Evolutionary conservation across 2,888 invertebrate species (phyloP), one percentile per base, ranked within the genome.

Genomic region (Athetis lepigone): DNA sequence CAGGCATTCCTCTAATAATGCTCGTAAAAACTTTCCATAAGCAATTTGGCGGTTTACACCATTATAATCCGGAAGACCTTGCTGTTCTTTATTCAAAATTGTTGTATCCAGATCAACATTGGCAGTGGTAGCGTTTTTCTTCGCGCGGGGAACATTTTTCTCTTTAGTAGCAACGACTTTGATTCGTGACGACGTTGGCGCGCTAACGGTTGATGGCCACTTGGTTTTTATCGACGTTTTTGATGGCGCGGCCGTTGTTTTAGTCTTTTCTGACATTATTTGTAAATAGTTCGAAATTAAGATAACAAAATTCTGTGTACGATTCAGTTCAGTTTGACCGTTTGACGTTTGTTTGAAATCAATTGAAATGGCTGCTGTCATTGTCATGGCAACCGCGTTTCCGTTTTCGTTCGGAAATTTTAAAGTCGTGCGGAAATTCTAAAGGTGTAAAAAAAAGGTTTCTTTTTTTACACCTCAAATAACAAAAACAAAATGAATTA

Each of bases 1-100:
- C 0, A 95, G 43, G 27, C 93, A 92, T 45, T 94, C 93, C 60
- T 91, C 90, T 0, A 95, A 57, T 88, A 94, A 87, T 0, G 88
- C 85, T 0, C 93, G 85, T 16, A 94, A 68, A 63, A 91, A 92
- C 51, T 90, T 90, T 0, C 90, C 91, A 42, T 94, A 91, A 0
- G 91, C 91, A 2, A 91, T 82, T 77, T 92, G 88, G 7, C 87
- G 86, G 45, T 88, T 75, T 59, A 86, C 88, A 0, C 80, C 75
- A 18, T 91, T 92, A 5, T 90, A 90, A 77, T 90, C 90, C 0
- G 89, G 88, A 19, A 86, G 50, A 13, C 63, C 70, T 29, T 54
- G 70, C 2, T 49, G 65, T 40, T 92, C 92, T 13, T 76, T 63
- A 55, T 87, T 88, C 21, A 81, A 66, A 18, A 89, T 77, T 5